Evolutionary conservation across 2,797 vertebrate species (phyloP).

Genomic region (Rhodeus uyekii): DNA sequence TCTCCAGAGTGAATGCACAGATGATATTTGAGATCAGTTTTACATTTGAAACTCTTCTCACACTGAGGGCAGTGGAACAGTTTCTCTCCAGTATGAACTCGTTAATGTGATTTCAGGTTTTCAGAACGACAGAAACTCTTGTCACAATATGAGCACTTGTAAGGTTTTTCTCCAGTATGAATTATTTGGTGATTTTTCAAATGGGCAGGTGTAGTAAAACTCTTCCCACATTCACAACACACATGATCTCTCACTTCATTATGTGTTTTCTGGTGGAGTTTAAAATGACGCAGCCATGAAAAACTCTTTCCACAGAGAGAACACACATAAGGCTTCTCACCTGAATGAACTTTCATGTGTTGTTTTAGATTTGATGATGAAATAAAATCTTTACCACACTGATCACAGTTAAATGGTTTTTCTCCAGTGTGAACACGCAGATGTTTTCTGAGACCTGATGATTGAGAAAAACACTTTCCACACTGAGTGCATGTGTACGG

Average conservation of each 20-base stretch:
- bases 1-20: not conserved
- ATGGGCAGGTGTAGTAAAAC: not conserved
- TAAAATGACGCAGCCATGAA: not conserved
- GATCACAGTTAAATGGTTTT: not conserved
- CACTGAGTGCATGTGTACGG: not conserved
- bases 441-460: not conserved
- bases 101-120: not conserved
- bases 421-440: not conserved
- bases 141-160: not conserved
- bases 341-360: not conserved
- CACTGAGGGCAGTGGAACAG: not conserved
- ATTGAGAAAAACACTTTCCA: not conserved
- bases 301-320: not conserved
- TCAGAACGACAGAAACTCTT: not conserved
- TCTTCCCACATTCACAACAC: not conserved
- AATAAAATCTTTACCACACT: not conserved
- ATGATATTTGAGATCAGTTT: not conserved
- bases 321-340: not conserved
- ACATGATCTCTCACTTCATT: not conserved
- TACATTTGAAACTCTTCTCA: not conserved
- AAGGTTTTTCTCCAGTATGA: not conserved
- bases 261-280: not conserved
- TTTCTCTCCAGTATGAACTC: not conserved
- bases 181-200: not conserved
- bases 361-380: not conserved